Evolutionary conservation across 1,140 invertebrate genomes (phyloP).

Genomic region (Solen grandis): DNA sequence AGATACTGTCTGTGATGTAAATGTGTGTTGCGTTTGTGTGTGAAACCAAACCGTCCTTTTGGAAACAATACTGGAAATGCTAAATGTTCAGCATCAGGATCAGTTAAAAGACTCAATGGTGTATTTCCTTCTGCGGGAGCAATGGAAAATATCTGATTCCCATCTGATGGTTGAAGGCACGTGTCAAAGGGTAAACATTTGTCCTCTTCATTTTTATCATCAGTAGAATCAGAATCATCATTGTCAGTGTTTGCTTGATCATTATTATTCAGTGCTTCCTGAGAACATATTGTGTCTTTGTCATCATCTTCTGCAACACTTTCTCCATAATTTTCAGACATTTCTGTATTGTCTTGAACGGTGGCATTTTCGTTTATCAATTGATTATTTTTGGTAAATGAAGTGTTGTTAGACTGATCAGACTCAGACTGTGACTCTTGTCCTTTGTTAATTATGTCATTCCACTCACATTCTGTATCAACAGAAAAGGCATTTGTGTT

Average conservation of each 20-base stretch:
- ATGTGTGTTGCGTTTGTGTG: background rate
- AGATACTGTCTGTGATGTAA: background rate
- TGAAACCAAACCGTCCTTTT: slow-evolving; percentile 16
- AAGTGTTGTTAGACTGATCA: background rate
- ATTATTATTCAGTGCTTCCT: background rate
- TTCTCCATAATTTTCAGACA: background rate
- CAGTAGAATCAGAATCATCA: background rate
- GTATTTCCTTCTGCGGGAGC: slow-evolving; percentile 17
- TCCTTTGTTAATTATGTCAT: background rate
- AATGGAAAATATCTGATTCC: slow-evolving; percentile 23
- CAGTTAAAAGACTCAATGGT: slow-evolving; percentile 9
- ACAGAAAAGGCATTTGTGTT: background rate
- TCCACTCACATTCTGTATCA: background rate
- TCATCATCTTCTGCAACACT: background rate
- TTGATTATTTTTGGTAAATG: background rate
- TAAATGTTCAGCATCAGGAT: background rate
- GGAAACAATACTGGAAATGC: slow-evolving; percentile 27
- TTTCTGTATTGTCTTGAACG: background rate
- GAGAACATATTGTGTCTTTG: background rate
- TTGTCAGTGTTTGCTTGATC: background rate
- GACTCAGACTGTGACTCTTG: background rate
- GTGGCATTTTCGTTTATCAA: background rate
- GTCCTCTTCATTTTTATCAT: background rate
- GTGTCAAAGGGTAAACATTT: slow-evolving; percentile 9
- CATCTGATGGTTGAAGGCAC: slow-evolving; percentile 9